Conservation (phyloP, 2,888 invertebrate species). For the Dicranocentrus wangi region DNA sequence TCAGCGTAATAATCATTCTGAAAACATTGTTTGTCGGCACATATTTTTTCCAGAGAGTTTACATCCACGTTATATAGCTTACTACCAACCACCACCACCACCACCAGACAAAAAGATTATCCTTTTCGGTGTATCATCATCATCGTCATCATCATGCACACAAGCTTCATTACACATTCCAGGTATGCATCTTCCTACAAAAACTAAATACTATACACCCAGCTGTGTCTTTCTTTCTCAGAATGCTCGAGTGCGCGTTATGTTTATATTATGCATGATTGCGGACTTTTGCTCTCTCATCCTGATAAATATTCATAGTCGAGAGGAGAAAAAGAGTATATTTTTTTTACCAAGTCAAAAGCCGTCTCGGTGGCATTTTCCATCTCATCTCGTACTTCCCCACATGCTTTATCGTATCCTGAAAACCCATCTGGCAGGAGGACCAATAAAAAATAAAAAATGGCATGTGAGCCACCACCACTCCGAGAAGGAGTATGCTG, state of each 20-base stretch:
- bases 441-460: slow-evolving; percentile 59
- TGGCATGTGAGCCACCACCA: slow-evolving; percentile 29
- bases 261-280: slow-evolving; percentile 42
- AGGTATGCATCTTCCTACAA: slow-evolving; percentile 23
- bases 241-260: slow-evolving; percentile 47
- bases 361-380: slow-evolving; percentile 51
- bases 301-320: slow-evolving; percentile 8
- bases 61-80: background rate
- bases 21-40: slow-evolving; percentile 64
- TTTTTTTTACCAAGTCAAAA: background rate
- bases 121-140: no score
- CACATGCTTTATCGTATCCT: slow-evolving; percentile 17
- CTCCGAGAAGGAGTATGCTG: no score
- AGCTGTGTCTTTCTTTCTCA: background rate
- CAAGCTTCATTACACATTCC: background rate
- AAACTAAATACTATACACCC: no score
- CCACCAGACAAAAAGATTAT: no score
- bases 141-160: slow-evolving; percentile 6
- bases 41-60: slow-evolving; percentile 22
- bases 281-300: background rate
- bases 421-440: slow-evolving; percentile 44
- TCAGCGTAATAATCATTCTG: slow-evolving; percentile 51
- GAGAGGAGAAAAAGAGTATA: no score
- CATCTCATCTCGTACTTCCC: slow-evolving; percentile 59
- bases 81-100: slow-evolving; percentile 23